Evolutionary conservation across 2,888 invertebrate genomes (phyloP).

Genomic region (Amaurobius ferox): DNA sequence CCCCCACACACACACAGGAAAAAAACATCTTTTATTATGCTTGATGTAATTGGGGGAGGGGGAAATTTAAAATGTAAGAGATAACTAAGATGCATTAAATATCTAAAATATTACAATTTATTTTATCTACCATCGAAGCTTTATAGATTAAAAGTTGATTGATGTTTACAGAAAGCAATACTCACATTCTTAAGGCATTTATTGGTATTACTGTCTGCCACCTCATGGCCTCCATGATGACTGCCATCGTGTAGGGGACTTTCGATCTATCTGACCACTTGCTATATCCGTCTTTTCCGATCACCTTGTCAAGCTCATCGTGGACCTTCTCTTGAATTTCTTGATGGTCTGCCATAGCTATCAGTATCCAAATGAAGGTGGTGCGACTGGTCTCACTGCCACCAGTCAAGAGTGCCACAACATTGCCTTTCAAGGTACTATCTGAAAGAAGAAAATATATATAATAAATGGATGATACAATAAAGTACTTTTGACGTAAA

Average conservation of each 20-base stretch:
- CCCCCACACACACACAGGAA: too few relatives aligned
- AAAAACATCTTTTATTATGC: too few relatives aligned
- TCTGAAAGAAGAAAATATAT: background rate
- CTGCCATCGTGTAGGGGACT: conserved; percentile 11
- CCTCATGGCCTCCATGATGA: background rate
- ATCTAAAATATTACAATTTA: too few relatives aligned
- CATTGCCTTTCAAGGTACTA: background rate
- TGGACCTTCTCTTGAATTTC: conserved; percentile 2
- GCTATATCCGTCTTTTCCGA: conserved; percentile 7
- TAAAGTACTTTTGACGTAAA: too few relatives aligned
- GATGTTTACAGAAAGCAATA: too few relatives aligned
- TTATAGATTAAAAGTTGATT: too few relatives aligned
- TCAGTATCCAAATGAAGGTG: background rate
- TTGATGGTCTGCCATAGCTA: conserved; percentile 5
- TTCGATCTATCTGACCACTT: background rate
- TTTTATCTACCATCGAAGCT: too few relatives aligned
- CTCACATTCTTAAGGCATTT: background rate
- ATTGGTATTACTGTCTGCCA: background rate
- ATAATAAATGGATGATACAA: too few relatives aligned
- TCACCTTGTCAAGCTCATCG: conserved; percentile 6
- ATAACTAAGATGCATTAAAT: too few relatives aligned
- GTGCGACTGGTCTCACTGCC: background rate
- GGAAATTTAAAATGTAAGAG: too few relatives aligned
- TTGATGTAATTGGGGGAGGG: too few relatives aligned
- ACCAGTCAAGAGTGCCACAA: background rate